Base-by-base conservation (phyloP, 2,888 invertebrate genomes). In the Camptogramma bilineatum region DNA sequence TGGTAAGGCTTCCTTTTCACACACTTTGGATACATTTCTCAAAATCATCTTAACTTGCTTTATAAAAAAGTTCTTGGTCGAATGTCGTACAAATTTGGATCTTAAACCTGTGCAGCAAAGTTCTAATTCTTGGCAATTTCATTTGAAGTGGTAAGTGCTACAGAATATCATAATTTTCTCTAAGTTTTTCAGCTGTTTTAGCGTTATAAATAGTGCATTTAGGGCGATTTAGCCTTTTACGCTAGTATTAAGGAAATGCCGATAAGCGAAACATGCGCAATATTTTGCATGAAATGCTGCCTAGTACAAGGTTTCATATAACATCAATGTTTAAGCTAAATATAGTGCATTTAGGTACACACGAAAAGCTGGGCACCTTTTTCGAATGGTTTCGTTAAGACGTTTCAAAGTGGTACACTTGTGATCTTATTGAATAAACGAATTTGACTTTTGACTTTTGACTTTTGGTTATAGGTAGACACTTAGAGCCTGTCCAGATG, bases 171-270 rank as follows among this genome's bases (percentile, higher is more conserved):
- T 10, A 17, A 24, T 31, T 50, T 62, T 46, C 51, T 54, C 31
- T 18, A 5, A 24, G 48, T 48, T 51, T 55, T 62, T 55, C 42
- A 50, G 31, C 51, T 31, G 28, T 50, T 51, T 34, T 44, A 13
- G 39, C 9, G 39, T 34, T 39, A 19, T 4, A 52, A 60, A 19
- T 44, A 47, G 52, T 21, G 48, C 13, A 39, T 19, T 42, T 19
- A 10, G 10, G 10, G 46, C 21, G 10, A 18, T 46, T 52, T 52
- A 16, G 2, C 31, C 5, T 59, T 54, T 48, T 39, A 48, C 39
- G 47, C 39, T 46, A 17, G 44, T 46, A 34, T 59, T 52, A 46
- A 17, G n/a, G 18, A 52, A 51, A 19, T 34, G 13, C 9, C 21
- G 52, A 52, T 59, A 52, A 52, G 46, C 44, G 19, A 5, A 28